Conservation (phyloP, 2,797 vertebrate species). For the Loris lydekkerianus region DNA sequence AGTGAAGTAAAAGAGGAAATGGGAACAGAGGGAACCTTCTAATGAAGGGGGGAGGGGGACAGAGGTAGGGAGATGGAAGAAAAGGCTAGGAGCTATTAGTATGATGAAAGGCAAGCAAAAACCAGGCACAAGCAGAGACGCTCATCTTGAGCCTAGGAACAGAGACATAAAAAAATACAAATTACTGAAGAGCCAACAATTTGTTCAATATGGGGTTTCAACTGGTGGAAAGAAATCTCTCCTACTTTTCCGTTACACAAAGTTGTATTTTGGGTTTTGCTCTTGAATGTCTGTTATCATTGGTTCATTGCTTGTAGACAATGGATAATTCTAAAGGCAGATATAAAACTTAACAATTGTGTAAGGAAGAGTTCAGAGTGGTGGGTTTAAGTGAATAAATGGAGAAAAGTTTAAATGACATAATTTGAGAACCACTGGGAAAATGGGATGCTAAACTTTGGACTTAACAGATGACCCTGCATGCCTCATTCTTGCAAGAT, state of each 20-base stretch:
- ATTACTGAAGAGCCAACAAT: constrained; percentile 22
- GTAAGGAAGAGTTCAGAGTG: neutral
- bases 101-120: constrained; percentile 82
- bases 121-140: constrained; percentile 67
- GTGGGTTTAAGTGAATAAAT: constrained; percentile 1
- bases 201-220: neutral
- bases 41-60: constrained; percentile 70
- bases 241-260: neutral
- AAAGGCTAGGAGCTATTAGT: constrained; percentile 61
- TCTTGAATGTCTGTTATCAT: neutral
- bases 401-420: neutral
- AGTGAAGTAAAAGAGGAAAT: constrained; percentile 79
- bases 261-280: constrained; percentile 39
- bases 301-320: neutral
- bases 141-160: constrained; percentile 31
- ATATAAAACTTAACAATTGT: neutral
- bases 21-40: constrained; percentile 80
- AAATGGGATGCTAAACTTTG: constrained; percentile 5
- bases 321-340: constrained; percentile 47
- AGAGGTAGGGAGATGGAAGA: neutral
- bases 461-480: neutral
- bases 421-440: neutral
- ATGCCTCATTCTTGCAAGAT: neutral
- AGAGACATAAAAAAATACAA: constrained; percentile 55
- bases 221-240: constrained; percentile 31